Base-by-base conservation (phyloP, 35 echinoderm and acorn worm species). In the Ophioderma brevispina region DNA sequence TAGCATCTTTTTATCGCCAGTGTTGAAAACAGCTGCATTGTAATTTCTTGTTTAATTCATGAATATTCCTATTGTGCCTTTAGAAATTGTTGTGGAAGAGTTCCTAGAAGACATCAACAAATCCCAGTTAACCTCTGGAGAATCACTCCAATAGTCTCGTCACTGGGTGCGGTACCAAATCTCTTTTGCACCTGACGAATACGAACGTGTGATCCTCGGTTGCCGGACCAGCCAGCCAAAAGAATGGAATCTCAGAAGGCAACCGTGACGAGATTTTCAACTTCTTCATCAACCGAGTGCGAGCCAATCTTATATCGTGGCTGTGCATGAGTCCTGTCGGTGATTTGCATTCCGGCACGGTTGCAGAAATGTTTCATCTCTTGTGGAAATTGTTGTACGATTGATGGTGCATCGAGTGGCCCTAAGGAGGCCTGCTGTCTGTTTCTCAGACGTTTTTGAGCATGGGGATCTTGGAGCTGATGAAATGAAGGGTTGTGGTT, bases 101-200 rank as follows among this genome's bases (percentile, higher is more conserved):
- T 98, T 98, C 75, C 75, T 98, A 31, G 96, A 98, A 84, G 96
- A 98, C 75, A 98, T 98, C 82, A 98, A 98, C 93, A 98, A 98
- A 98, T 98, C 49, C 88, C 75, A 21, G 30, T 98, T 14, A 98
- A 98, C 76, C 8, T 98, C 96, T 78, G 96, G 96, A 38, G 96
- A 98, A 76, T 76, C 35, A 1, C n/a, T 33, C 19, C 19, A 35
- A 3, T 36, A 31, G 25, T 13, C 33, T 13, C 19, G 25, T 39
- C n/a, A 25, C n/a, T 95, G 96, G 95, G 94, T 84, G 96, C 95
- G 85, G 96, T 98, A 17, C 96, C 96, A 18, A 98, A 98, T 76
- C 83, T 98, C 32, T 98, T 6, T 98, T 84, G 96, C 95, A 38
- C 28, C 96, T 30, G 96, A 98, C 31, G 96, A 98, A 78, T 95